Evolutionary conservation across 2,797 vertebrate genomes (phyloP), one percentile per base, ranked within the genome.

Genomic region (Poliocrania exsul): DNA sequence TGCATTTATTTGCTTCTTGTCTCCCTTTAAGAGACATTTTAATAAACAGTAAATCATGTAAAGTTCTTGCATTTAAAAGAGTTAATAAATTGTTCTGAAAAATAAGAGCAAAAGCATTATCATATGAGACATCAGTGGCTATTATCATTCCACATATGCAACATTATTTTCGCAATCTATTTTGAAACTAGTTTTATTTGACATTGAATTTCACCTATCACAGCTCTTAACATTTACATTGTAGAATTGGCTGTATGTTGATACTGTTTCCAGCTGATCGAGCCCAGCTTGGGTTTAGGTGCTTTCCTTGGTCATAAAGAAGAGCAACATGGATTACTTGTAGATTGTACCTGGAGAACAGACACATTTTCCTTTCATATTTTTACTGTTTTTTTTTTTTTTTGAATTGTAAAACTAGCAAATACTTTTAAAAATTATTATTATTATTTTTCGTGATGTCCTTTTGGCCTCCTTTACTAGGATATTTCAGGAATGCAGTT

Each of bases 381-480:
- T 93, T 95, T 92, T 78, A 47, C 57, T 65, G 33, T 3, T n/a
- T n/a, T n/a, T n/a, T n/a, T n/a, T n/a, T n/a, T 80, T 37, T n/a
- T 81, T 91, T 86, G 37, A 69, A 83, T 91, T 86, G 37, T 90
- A 86, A 95, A 92, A 77, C 86, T 72, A 77, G 50, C 77, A 95
- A 69, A 90, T 88, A 42, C 40, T 44, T 21, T 16, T 51, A 37
- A 51, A 42, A 42, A 42, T 42, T 42, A 42, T 42, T 42, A 38
- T 38, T 38, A 42, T 42, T 16, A 42, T 42, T 16, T 42, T 92
- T 91, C 26, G 57, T 75, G 5, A 2, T 85, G 51, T 44, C 21
- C 38, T 92, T 84, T 29, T 75, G 72, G 66, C 93, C 17, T 95
- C 40, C 49, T 94, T 95, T 88, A 42, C 42, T 24, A 44, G 64